Evolutionary conservation across 2,888 invertebrate genomes (phyloP).

Genomic region (Pomacea canaliculata): DNA sequence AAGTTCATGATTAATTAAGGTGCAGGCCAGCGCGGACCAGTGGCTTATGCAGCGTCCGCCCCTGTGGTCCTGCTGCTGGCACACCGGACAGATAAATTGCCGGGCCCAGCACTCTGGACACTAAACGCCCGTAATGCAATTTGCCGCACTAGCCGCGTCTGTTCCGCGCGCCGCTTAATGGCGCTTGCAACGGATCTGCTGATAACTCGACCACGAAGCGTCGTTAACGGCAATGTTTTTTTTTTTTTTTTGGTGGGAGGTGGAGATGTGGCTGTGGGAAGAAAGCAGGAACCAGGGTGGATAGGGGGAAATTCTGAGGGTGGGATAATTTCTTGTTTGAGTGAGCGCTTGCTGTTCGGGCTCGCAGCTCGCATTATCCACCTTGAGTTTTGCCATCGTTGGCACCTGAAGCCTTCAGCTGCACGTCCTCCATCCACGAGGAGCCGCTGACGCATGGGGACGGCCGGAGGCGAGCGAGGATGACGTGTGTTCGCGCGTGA

Average conservation of each 20-base stretch:
- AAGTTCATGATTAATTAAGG: constrained; percentile 1
- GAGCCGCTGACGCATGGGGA: too few relatives aligned
- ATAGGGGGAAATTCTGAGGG: too few relatives aligned
- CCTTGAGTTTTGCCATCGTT: not conserved
- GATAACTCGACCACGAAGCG: constrained; percentile 10
- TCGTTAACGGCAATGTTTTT: not conserved
- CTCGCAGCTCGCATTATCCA: not conserved
- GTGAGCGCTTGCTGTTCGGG: not conserved
- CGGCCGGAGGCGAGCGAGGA: too few relatives aligned
- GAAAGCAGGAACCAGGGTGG: too few relatives aligned
- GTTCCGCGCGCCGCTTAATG: constrained; percentile 16
- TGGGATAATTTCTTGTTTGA: not conserved
- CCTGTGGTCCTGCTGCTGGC: not conserved
- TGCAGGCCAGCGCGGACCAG: not conserved
- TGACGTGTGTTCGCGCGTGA: too few relatives aligned
- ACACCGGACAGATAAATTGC: constrained; percentile 17
- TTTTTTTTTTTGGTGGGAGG: not conserved
- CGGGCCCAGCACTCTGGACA: constrained; percentile 21
- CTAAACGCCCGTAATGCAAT: constrained; percentile 25
- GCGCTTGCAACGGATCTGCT: constrained; percentile 21
- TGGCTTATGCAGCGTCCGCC: not conserved
- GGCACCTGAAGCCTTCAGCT: too few relatives aligned
- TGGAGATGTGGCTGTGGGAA: not conserved
- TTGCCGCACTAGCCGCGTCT: constrained; percentile 16
- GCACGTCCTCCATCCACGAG: too few relatives aligned